Conservation (phyloP, 2,888 invertebrate genomes). For the Pseudococcus viburni region DNA sequence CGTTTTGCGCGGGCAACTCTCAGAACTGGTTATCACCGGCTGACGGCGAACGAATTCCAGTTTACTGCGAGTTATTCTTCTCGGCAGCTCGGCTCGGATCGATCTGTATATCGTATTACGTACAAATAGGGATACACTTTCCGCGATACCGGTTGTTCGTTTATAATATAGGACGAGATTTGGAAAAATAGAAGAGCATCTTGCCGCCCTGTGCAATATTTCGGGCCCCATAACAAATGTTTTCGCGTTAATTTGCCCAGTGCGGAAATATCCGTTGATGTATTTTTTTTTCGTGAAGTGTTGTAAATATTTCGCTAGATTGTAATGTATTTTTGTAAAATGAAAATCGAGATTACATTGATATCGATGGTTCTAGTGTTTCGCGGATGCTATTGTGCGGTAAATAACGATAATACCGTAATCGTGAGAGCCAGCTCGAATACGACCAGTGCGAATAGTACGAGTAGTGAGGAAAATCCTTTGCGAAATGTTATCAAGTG, state of each 20-base stretch:
- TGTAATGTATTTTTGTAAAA: slow-evolving; percentile 57
- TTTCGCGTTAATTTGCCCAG: slow-evolving; percentile 4
- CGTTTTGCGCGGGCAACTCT: slow-evolving; percentile 48
- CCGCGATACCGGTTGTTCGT: slow-evolving; percentile 56
- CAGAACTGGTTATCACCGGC: slow-evolving; percentile 51
- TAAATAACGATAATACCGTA: slow-evolving; percentile 36
- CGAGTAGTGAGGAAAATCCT: slow-evolving; percentile 32
- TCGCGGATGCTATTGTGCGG: slow-evolving; percentile 64
- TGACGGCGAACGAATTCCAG: slow-evolving; percentile 35
- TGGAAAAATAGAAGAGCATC: not conserved
- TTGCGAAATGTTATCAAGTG: slow-evolving; percentile 59
- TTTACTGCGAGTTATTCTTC: slow-evolving; percentile 56
- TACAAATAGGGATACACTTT: slow-evolving; percentile 57
- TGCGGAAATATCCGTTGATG: slow-evolving; percentile 34
- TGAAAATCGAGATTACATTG: slow-evolving; percentile 61
- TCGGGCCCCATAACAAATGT: not conserved
- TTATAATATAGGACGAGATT: slow-evolving; percentile 53
- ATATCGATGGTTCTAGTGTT: slow-evolving; percentile 64
- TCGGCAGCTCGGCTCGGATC: slow-evolving; percentile 48
- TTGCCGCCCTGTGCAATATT: not conserved
- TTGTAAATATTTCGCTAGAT: slow-evolving; percentile 44
- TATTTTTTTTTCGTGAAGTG: slow-evolving; percentile 23
- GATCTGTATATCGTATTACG: slow-evolving; percentile 53
- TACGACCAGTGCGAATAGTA: slow-evolving; percentile 31
- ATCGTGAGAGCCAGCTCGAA: slow-evolving; percentile 41